phyloP scores from a whole-genome alignment of 2,888 invertebrate species.

The Entomobrya multifasciata region DNA sequence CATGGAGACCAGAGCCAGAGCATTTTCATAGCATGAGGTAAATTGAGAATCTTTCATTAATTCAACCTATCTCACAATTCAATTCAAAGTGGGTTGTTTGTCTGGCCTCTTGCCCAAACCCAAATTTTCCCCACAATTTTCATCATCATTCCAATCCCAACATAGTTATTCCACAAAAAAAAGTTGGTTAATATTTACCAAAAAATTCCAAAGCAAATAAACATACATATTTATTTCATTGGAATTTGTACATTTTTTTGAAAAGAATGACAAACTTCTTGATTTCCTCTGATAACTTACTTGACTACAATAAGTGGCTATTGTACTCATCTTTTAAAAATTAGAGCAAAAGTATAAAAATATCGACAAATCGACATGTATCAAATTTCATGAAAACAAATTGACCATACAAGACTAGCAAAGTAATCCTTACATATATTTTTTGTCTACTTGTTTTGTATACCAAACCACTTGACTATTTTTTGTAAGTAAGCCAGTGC shows the following conservation, averaged over 20 bases:
- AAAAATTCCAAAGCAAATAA: too few species aligned
- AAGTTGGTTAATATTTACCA: too few species aligned
- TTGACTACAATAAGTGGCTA: conserved; percentile 27
- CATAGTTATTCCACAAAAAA: too few species aligned
- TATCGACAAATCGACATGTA: conserved; percentile 50
- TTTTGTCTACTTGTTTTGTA: too few species aligned
- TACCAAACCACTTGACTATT: too few species aligned
- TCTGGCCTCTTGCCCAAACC: conserved; percentile 68
- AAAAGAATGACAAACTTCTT: conserved; percentile 64
- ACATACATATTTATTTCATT: too few species aligned
- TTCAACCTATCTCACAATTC: conserved; percentile 16
- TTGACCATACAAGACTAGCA: conserved; percentile 58
- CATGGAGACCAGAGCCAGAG: too few species aligned
- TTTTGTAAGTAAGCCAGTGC: neutral
- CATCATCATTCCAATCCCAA: neutral
- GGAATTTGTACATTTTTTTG: too few species aligned
- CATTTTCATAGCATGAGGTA: conserved; percentile 76
- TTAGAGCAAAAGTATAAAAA: conserved; percentile 13
- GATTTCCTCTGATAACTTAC: conserved; percentile 48
- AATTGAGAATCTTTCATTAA: conserved; percentile 76
- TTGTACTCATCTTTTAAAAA: neutral
- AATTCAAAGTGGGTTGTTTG: neutral
- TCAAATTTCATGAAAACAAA: conserved; percentile 69
- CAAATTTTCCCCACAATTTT: conserved; percentile 51
- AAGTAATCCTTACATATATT: too few species aligned